Evolutionary conservation across 2,888 invertebrate genomes (phyloP), one percentile per base, ranked within the genome.

Genomic region (Hemicrepidius hirtus): DNA sequence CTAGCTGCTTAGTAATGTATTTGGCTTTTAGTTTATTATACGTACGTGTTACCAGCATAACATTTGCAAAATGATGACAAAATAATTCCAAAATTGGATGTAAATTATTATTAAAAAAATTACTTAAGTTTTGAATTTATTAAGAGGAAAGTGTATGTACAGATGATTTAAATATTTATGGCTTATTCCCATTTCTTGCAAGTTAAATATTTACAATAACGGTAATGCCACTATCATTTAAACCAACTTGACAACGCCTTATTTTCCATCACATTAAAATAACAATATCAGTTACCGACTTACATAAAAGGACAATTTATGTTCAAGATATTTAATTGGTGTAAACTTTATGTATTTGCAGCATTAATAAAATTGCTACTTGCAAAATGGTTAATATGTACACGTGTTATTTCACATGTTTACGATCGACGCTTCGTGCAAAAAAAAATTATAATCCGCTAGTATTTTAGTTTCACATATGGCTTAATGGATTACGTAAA

Each of bases 401-500:
- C 57, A 57, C 57, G 57, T 57, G 57, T 37, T 57, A 57, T 57
- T 55, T 40, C 32, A 20, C 37, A 37, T 57, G 20, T 57, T 57
- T 57, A 57, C 37, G 57, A 18, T 4, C 37, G 57, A 18, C 12
- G 20, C 21, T 49, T 57, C 18, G 37, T 12, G 37, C 37, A 57
- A 57, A 57, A 57, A n/a, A n/a, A n/a, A n/a, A n/a, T n/a, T 35
- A 35, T 57, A 32, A 50, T 50, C 24, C 50, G 13, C 57, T 10
- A 37, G 28, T 32, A 44, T 44, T 62, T 62, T 18, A 62, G 44
- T 41, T 44, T 20, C 62, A 28, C 46, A 62, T 60, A 60, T 41
- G 60, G 60, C 41, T 44, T 60, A 62, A 62, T 62, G 62, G 62
- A 21, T 62, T 62, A 62, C 44, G 62, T 44, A 62, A 62, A 44